These are phyloP conservation scores for Aegotheles bennettii DNA, from an alignment of 2,113 vertebrate species.

Conservation along the genomic window DNA sequence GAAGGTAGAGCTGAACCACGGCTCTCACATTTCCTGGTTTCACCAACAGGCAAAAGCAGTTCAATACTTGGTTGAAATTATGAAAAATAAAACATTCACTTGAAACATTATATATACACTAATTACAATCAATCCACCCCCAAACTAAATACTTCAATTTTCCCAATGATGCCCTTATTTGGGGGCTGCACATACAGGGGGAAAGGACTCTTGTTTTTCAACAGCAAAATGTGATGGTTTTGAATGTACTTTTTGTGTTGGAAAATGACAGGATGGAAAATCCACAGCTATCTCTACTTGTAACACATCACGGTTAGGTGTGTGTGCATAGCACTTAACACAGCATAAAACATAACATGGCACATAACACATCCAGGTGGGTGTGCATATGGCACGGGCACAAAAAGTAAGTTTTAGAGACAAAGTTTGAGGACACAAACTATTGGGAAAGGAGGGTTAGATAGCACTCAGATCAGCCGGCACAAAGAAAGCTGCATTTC, in stretches of 20 bases:
- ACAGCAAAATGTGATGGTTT: conserved; percentile 49
- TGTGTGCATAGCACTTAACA: conserved; percentile 65
- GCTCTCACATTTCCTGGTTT: neutral
- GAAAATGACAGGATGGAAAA: conserved; percentile 67
- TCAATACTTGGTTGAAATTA: neutral
- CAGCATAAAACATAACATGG: conserved; percentile 69
- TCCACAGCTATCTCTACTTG: conserved; percentile 65
- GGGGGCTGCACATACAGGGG: neutral
- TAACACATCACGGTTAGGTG: conserved; percentile 68
- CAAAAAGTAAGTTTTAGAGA: conserved; percentile 64
- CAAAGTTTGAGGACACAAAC: conserved; percentile 64
- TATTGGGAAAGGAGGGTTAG: conserved; percentile 37
- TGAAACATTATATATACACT: neutral
- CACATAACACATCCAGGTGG: conserved; percentile 70
- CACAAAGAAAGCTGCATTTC: neutral
- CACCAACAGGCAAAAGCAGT: neutral
- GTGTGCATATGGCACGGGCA: conserved; percentile 63
- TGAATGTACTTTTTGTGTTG: conserved; percentile 34
- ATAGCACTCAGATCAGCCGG: neutral
- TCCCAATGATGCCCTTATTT: neutral
- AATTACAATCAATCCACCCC: neutral
- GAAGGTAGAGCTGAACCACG: neutral
- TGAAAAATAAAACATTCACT: neutral
- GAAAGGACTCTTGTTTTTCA: conserved; percentile 19
- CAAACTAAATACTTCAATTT: neutral